phyloP scores from a whole-genome alignment of 1,140 invertebrate species.

The Stenopsyche tienmushanensis region DNA sequence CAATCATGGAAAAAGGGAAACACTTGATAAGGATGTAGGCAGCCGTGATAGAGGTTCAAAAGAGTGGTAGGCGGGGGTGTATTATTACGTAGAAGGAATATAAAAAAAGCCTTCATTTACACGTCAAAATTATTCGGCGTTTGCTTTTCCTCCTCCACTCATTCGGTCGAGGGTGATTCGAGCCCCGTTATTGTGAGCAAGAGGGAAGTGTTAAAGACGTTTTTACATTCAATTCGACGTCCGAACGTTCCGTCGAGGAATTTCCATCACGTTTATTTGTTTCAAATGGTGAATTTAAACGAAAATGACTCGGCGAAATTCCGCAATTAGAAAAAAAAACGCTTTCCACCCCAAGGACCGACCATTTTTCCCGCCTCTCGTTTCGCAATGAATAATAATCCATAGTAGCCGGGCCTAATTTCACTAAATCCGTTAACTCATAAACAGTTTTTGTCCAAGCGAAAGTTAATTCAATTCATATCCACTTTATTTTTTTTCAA shows the following conservation, averaged over 20 bases:
- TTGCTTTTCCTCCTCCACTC: too few relatives aligned
- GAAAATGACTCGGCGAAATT: conserved; percentile 27
- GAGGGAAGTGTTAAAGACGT: conserved; percentile 10
- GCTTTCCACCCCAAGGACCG: not conserved
- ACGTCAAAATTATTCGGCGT: conserved; percentile 20
- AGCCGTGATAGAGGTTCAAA: conserved; percentile 7
- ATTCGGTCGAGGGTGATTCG: not conserved
- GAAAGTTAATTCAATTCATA: too few relatives aligned
- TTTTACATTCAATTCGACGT: conserved; percentile 28
- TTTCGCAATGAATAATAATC: too few relatives aligned
- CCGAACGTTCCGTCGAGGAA: not conserved
- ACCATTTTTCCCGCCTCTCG: too few relatives aligned
- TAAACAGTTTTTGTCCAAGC: too few relatives aligned
- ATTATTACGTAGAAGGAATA: not conserved
- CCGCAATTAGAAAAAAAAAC: conserved; percentile 28
- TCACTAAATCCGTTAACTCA: too few relatives aligned
- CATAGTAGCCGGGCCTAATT: too few relatives aligned
- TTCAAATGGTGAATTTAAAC: conserved; percentile 25
- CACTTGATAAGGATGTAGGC: conserved; percentile 17
- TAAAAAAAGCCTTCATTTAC: conserved; percentile 15
- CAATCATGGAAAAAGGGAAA: not conserved
- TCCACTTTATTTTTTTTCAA: too few relatives aligned
- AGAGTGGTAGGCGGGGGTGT: not conserved
- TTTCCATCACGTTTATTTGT: conserved; percentile 29
- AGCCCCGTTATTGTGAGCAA: conserved; percentile 7